These are phyloP conservation scores for Azorinus chamasolen DNA, from an alignment of 2,888 invertebrate genomes.

Conservation along the genomic window DNA sequence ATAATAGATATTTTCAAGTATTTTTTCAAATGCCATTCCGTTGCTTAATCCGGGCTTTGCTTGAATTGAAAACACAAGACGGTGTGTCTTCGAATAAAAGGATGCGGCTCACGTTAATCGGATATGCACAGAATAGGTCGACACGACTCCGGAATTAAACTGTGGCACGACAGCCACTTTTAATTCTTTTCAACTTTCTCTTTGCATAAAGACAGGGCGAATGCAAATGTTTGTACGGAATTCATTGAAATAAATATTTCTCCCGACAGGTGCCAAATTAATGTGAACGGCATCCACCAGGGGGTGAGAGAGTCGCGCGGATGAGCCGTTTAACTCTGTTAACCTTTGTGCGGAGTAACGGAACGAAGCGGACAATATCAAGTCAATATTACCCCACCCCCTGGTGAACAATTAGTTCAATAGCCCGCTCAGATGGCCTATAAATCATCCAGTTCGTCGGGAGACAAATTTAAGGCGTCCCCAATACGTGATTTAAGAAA, in stretches of 20 bases:
- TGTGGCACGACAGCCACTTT: slow-evolving; percentile 25
- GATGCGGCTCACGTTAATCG: slow-evolving; percentile 58
- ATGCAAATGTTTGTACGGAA: slow-evolving; percentile 41
- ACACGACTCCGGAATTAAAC: slow-evolving; percentile 55
- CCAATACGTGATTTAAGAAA: background rate
- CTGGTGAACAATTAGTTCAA: slow-evolving; percentile 23
- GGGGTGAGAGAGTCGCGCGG: slow-evolving; percentile 19
- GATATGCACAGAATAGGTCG: slow-evolving; percentile 54
- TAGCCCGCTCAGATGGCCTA: slow-evolving; percentile 4
- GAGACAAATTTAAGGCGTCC: slow-evolving; percentile 31
- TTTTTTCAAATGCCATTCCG: slow-evolving; percentile 48
- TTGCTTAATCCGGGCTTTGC: slow-evolving; percentile 45
- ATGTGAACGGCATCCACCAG: slow-evolving; percentile 28
- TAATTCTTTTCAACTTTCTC: slow-evolving; percentile 33
- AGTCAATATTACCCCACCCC: slow-evolving; percentile 34
- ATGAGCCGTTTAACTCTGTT: slow-evolving; percentile 51
- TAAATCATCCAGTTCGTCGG: slow-evolving; percentile 30
- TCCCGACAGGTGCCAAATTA: slow-evolving; percentile 41
- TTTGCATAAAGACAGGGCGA: slow-evolving; percentile 38
- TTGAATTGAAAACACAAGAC: slow-evolving; percentile 7
- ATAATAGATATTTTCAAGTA: slow-evolving; percentile 36
- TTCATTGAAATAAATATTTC: slow-evolving; percentile 47
- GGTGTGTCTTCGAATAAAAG: slow-evolving; percentile 26
- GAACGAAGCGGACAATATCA: slow-evolving; percentile 7
- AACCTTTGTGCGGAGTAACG: slow-evolving; percentile 48